Conservation (phyloP, 2,797 vertebrate species). For the Todus mexicanus region DNA sequence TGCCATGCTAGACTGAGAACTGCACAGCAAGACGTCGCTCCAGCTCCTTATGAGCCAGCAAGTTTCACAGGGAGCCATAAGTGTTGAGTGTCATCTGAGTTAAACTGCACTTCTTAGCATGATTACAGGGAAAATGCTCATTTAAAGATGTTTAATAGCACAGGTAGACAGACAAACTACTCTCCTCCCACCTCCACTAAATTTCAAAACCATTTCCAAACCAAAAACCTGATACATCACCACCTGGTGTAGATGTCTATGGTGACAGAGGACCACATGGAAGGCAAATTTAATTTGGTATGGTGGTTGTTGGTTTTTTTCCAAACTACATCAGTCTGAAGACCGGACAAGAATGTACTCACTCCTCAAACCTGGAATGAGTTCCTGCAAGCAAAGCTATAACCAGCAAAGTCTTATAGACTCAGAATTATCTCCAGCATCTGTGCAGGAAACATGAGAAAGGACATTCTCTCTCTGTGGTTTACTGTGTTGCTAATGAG, state of each 20-base stretch:
- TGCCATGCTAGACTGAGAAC: background rate
- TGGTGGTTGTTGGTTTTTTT: background rate
- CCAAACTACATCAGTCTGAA: background rate
- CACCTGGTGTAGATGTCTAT: background rate
- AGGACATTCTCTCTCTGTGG: conserved; percentile 31
- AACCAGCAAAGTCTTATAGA: conserved; percentile 44
- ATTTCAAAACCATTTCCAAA: background rate
- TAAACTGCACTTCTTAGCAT: background rate
- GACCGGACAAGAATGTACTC: conserved; percentile 18
- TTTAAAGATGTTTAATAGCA: background rate
- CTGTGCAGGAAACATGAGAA: conserved; percentile 56
- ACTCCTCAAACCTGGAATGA: conserved; percentile 5
- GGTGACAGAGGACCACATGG: background rate
- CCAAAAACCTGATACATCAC: background rate
- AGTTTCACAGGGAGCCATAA: background rate
- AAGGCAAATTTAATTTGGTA: background rate
- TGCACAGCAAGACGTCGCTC: background rate
- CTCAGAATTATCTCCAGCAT: conserved; percentile 45
- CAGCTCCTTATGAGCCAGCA: background rate
- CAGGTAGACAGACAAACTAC: background rate
- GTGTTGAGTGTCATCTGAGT: background rate
- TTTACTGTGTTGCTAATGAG: conserved; percentile 26
- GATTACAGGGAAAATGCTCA: background rate
- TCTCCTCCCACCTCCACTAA: background rate
- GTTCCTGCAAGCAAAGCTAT: conserved; percentile 30